Evolutionary conservation across 2,113 vertebrate species (phyloP), one percentile per base, ranked within the genome.

Genomic region (Oxygymnocypris stewartii): DNA sequence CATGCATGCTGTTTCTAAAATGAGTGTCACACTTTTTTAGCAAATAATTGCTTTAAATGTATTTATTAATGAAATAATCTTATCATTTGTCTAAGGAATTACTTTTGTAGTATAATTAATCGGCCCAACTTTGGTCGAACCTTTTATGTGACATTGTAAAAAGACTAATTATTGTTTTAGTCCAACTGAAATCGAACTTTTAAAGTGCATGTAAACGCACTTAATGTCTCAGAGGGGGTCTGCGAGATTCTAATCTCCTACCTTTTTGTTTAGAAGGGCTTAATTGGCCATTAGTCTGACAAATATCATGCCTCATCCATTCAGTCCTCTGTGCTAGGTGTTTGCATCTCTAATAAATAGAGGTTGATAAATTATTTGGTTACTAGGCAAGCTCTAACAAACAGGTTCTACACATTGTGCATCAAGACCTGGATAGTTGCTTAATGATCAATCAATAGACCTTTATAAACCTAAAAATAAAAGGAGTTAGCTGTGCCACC

Each of bases 251-350:
- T 89, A 91, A 92, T 92, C 92, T 92, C 91, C 93, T 92, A 92
- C 91, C 91, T 94, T 90, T 90, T 95, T 88, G 82, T 94, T 94
- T 93, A 94, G 91, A 91, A 88, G 89, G 87, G 90, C 92, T 93
- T 95, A 94, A 94, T 95, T 94, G 93, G 92, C 92, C 92, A 93
- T 95, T 95, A 95, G 93, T 89, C 92, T 94, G 92, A 94, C 93
- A 93, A 93, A 94, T 93, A 92, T 89, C 82, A 87, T 84, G 86
- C 90, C 89, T 87, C 89, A 90, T 91, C 79, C 65, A 90, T 88
- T 86, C 88, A 89, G 88, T 92, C 91, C 90, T 93, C 87, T 90
- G 90, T 92, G 92, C 92, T 93, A 93, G 91, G 91, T 91, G 91
- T 94, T 94, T 95, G 93, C 93, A 94, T 93, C 90, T 90, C 92